Evolutionary conservation across 2,888 invertebrate species (phyloP), one percentile per base, ranked within the genome.

Genomic region (Nycteola revayana): DNA sequence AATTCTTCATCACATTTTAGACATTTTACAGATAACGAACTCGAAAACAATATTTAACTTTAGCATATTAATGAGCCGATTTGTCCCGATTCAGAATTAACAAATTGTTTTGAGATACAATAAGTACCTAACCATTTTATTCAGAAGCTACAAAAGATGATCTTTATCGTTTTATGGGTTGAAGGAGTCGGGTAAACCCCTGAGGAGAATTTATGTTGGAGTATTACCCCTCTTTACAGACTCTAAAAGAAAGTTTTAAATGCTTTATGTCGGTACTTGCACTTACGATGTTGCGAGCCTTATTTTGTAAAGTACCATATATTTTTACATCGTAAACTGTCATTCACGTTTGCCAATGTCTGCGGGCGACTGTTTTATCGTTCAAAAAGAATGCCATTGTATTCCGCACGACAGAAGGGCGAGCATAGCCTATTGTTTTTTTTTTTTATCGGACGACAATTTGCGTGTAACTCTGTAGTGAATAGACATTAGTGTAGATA

Each of bases 221-320:
- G 71, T 73, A 75, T 75, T 67, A 74, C 67, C 60, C 62, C 63
- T 70, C 65, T 66, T 65, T 45, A 55, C 62, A 66, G 71, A 64
- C 75, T 71, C 64, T 75, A 73, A 77, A 78, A 76, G 68, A 76
- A 79, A 78, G 69, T 81, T 80, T 79, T 75, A 75, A 80, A 79
- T 73, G 75, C 61, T 75, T 78, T 75, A 77, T 67, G 66, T 54
- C 49, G 53, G 65, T 65, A 63, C 72, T 72, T 60, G 51, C 56
- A 55, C 56, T 60, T 60, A 54, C 59, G 49, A 58, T 51, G 59
- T 49, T 54, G 49, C 32, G 38, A 36, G 50, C 36, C 42, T 64
- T 54, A 51, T 58, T 46, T 40, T 52, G 54, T 62, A 52, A 21
- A 54, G 51, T 45, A 41, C 28, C 47, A 49, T 43, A 42, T 52